phyloP scores from a whole-genome alignment of 2,797 vertebrate genomes.

The Martes flavigula region DNA sequence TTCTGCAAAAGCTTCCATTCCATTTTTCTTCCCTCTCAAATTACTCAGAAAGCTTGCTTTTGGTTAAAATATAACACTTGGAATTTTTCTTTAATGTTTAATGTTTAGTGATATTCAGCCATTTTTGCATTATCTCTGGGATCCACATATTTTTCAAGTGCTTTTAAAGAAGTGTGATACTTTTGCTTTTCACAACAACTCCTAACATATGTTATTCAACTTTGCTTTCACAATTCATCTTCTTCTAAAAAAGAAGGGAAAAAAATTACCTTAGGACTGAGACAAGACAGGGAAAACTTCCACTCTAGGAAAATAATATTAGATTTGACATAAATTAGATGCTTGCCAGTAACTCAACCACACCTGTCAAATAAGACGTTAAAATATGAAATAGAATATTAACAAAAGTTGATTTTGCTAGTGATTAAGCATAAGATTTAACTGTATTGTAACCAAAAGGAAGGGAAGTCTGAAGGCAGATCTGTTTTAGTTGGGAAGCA shows the following conservation, averaged over 20 bases:
- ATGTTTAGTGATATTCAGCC: not conserved
- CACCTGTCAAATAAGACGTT: constrained; percentile 67
- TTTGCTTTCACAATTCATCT: constrained; percentile 51
- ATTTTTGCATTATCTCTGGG: constrained; percentile 34
- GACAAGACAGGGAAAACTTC: constrained; percentile 46
- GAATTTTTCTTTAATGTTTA: constrained; percentile 50
- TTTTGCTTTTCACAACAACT: constrained; percentile 47
- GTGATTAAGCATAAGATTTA: constrained; percentile 42
- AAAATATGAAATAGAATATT: constrained; percentile 63
- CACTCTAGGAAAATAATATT: constrained; percentile 55
- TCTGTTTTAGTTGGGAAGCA: not conserved
- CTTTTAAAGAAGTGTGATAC: constrained; percentile 46
- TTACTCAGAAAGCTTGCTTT: constrained; percentile 33
- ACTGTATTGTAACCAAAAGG: not conserved
- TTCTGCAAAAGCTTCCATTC: not conserved
- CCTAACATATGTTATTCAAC: constrained; percentile 56
- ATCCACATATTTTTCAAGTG: not conserved
- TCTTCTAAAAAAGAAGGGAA: constrained; percentile 22
- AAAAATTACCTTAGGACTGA: constrained; percentile 34
- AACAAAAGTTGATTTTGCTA: constrained; percentile 50
- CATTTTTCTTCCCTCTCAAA: not conserved
- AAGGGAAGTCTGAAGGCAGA: not conserved
- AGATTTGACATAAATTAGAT: constrained; percentile 64
- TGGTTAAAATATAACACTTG: not conserved
- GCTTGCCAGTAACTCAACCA: constrained; percentile 48